Percentiles rank a stretch among this genome's conserved stretches.
phyloP scores from a whole-genome alignment of 2,888 invertebrate genomes.

The Hedya salicella region DNA sequence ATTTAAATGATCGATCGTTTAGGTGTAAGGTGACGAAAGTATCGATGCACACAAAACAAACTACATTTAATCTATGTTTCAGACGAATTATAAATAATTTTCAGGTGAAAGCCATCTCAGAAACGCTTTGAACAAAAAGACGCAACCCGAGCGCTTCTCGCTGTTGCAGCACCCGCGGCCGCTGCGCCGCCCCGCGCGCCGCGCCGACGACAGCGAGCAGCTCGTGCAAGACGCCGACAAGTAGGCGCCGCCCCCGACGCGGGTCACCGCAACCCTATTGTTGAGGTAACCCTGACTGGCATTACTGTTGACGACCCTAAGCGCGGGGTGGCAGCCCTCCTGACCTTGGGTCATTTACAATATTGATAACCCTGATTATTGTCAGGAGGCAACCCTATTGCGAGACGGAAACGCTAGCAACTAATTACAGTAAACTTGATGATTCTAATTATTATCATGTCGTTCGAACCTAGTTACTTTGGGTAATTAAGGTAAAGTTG shows the following conservation, averaged over 20 bases:
- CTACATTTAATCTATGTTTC: too few species aligned
- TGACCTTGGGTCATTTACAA: background rate
- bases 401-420: too few species aligned
- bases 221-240: constrained; percentile 75
- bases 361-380: too few species aligned
- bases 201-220: constrained; percentile 72
- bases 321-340: background rate
- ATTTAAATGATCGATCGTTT: too few species aligned
- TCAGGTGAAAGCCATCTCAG: constrained; percentile 79
- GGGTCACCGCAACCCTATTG: background rate
- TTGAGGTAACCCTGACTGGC: background rate
- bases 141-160: constrained; percentile 71
- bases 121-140: constrained; percentile 72
- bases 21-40: too few species aligned
- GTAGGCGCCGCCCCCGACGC: constrained; percentile 49
- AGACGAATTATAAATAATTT: constrained; percentile 49
- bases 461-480: too few species aligned
- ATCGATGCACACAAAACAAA: too few species aligned
- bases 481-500: too few species aligned
- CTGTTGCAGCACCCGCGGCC: constrained; percentile 76
- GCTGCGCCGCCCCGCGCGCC: constrained; percentile 64
- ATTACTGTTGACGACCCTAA: too few species aligned
- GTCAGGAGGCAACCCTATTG: too few species aligned
- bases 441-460: too few species aligned
- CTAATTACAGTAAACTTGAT: too few species aligned